phyloP scores from a whole-genome alignment of 2,797 vertebrate genomes.

The Tapirus indicus region DNA sequence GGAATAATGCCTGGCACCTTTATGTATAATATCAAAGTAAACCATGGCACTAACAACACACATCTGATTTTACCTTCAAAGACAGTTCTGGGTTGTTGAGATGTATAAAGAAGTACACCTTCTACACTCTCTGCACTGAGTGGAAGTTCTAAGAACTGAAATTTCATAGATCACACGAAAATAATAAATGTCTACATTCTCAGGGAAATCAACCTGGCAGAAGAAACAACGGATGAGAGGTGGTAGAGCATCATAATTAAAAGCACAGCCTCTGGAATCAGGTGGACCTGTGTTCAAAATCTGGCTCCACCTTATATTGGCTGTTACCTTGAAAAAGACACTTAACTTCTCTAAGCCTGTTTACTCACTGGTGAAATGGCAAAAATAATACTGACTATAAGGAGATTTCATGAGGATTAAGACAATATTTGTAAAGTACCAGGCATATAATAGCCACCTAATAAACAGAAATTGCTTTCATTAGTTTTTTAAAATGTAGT shows the following conservation, averaged over 20 bases:
- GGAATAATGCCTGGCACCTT: background rate
- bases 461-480: background rate
- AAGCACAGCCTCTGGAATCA: background rate
- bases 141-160: background rate
- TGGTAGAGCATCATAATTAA: background rate
- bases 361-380: background rate
- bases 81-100: background rate
- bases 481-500: background rate
- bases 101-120: background rate
- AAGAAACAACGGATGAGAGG: background rate
- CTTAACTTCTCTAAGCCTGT: background rate
- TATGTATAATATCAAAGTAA: background rate
- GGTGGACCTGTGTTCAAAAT: background rate
- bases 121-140: background rate
- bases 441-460: background rate
- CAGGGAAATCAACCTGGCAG: background rate
- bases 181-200: background rate
- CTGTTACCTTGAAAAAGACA: background rate
- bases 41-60: slow-evolving; percentile 18
- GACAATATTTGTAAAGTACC: background rate
- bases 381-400: slow-evolving; percentile 6
- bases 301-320: background rate
- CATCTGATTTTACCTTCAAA: background rate
- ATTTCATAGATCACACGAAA: background rate
- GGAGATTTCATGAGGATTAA: background rate